These are phyloP conservation scores for Channallabes apus DNA, from an alignment of 2,797 vertebrate species.

Conservation along the genomic window DNA sequence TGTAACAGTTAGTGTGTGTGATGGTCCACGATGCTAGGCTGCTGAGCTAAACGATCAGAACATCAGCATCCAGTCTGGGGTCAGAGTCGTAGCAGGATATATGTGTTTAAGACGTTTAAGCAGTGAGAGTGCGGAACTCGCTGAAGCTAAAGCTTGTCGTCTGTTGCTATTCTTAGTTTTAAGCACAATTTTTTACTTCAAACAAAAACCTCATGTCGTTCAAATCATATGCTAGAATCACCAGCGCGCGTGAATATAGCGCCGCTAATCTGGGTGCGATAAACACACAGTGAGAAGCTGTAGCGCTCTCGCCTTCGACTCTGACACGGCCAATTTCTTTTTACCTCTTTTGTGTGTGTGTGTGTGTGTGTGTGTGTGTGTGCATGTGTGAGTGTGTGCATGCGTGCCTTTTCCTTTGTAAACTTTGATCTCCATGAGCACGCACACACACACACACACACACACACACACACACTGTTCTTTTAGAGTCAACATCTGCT, in stretches of 20 bases:
- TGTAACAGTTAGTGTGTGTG: not conserved
- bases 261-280: too few species aligned
- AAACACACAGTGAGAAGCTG: not conserved
- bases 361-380: slow-evolving; percentile 5
- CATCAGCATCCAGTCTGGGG: not conserved
- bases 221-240: too few species aligned
- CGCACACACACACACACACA: slow-evolving; percentile 22
- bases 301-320: not conserved
- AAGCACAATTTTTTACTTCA: not conserved
- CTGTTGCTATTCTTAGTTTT: not conserved
- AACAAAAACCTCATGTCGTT: not conserved
- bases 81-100: not conserved
- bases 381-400: not conserved
- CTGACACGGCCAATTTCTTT: not conserved
- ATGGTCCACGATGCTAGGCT: not conserved
- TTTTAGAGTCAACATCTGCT: slow-evolving; percentile 29
- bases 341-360: not conserved
- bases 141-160: too few species aligned
- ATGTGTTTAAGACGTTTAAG: not conserved
- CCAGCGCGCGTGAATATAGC: not conserved
- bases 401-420: not conserved
- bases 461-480: not conserved
- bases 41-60: not conserved
- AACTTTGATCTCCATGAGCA: not conserved
- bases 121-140: not conserved